phyloP scores from a whole-genome alignment of 2,797 vertebrate species.

The Choloepus didactylus region DNA sequence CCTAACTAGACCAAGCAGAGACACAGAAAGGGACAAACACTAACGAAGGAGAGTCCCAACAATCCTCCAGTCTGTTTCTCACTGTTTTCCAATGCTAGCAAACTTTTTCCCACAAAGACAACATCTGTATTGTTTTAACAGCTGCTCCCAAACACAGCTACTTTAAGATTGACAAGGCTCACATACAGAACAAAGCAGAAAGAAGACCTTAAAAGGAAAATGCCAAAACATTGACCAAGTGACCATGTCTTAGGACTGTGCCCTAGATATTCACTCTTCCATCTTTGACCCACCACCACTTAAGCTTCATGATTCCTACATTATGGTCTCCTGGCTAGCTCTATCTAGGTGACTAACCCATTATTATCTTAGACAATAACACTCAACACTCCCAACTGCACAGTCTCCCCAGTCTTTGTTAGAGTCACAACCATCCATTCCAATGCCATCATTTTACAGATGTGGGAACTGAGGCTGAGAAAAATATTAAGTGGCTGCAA shows the following conservation, averaged over 20 bases:
- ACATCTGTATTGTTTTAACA: not conserved
- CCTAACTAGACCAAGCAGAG: not conserved
- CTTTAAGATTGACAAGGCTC: not conserved
- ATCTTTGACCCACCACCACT: not conserved
- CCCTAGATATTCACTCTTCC: not conserved
- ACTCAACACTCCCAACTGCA: not conserved
- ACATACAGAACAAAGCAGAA: not conserved
- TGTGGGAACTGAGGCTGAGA: not conserved
- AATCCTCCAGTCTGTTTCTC: not conserved
- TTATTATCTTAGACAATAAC: not conserved
- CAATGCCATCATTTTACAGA: not conserved
- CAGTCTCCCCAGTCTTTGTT: not conserved
- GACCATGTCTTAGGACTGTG: not conserved
- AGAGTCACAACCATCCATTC: not conserved
- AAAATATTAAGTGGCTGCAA: not conserved
- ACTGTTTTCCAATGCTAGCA: constrained; percentile 18
- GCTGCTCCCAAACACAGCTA: not conserved
- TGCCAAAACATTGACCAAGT: not conserved
- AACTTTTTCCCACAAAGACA: constrained; percentile 26
- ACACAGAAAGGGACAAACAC: not conserved
- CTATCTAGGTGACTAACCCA: not conserved
- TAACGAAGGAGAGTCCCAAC: not conserved
- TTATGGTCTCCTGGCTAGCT: not conserved
- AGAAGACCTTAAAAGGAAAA: constrained; percentile 17
- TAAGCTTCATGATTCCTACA: not conserved